A percentile compares a stretch with the other conserved stretches of the same genome.
These are phyloP conservation scores for Rhabditophanes sp. DNA, from an alignment of 2,888 invertebrate genomes.

Conservation along the genomic window DNA sequence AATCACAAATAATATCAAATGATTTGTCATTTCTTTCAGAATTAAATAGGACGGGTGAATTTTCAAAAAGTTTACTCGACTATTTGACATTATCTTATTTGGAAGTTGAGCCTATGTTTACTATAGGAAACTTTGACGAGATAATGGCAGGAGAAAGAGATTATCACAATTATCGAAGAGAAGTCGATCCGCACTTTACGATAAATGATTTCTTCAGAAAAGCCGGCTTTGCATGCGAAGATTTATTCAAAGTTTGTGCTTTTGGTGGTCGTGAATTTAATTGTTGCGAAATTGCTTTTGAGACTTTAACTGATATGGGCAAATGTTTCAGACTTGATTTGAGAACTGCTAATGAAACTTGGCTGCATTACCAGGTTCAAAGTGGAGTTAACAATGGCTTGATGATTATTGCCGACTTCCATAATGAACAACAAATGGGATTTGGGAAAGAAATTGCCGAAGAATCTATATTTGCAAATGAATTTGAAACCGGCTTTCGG, in stretches of 20 bases:
- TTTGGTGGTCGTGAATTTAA: conserved; percentile 29
- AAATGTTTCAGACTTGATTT: conserved; percentile 30
- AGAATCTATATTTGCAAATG: conserved; percentile 21
- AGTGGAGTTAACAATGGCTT: conserved; percentile 26
- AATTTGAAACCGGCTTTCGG: conserved; percentile 35
- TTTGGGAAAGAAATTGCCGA: conserved; percentile 8
- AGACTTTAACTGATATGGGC: conserved; percentile 34
- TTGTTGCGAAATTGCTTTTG: conserved; percentile 29
- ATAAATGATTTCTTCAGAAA: conserved; percentile 22
- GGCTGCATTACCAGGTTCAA: conserved; percentile 23
- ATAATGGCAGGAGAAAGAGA: conserved; percentile 7
- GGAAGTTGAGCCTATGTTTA: too few species aligned
- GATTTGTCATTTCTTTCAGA: conserved; percentile 8
- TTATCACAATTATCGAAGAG: conserved; percentile 10
- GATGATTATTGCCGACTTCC: conserved; percentile 26
- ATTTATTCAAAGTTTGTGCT: conserved; percentile 28
- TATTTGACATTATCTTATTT: conserved; percentile 25
- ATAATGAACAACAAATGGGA: conserved; percentile 23
- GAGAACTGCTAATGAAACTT: conserved; percentile 14
- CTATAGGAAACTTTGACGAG: too few species aligned
- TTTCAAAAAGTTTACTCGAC: conserved; percentile 23
- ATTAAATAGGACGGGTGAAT: conserved; percentile 21
- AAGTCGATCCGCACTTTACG: conserved; percentile 15
- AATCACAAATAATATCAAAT: neutral
- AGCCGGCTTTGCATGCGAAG: conserved; percentile 24